phyloP scores from a whole-genome alignment of 2,888 invertebrate species.

The Chrysolina haemoptera region DNA sequence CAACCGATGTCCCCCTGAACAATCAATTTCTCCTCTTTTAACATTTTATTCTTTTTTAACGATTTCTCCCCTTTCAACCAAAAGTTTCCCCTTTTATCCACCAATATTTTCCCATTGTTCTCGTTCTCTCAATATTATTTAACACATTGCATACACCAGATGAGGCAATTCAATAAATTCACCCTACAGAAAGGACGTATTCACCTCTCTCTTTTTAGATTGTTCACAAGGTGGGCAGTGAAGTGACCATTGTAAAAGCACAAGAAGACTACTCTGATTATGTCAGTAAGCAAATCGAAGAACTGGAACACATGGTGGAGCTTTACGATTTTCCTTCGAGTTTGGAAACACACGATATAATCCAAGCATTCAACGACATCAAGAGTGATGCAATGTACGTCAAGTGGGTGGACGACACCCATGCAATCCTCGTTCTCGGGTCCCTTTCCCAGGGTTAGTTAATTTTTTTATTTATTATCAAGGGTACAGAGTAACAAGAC shows the following conservation, averaged over 20 bases:
- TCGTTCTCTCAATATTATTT: too few relatives aligned
- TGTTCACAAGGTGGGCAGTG: slow-evolving; percentile 61
- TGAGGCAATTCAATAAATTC: not conserved
- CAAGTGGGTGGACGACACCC: slow-evolving; percentile 69
- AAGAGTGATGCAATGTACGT: slow-evolving; percentile 67
- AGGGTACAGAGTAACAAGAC: too few relatives aligned
- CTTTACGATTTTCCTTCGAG: slow-evolving; percentile 66
- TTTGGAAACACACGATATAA: slow-evolving; percentile 67
- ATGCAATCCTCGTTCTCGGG: slow-evolving; percentile 66
- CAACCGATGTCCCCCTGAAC: too few relatives aligned
- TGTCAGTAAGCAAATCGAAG: slow-evolving; percentile 59
- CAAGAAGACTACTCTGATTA: slow-evolving; percentile 63
- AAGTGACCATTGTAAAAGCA: slow-evolving; percentile 62
- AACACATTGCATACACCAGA: not conserved
- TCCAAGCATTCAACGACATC: slow-evolving; percentile 65
- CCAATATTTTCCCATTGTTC: not conserved
- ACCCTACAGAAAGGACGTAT: slow-evolving; percentile 5
- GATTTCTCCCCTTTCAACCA: too few relatives aligned
- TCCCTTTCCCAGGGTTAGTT: slow-evolving; percentile 65
- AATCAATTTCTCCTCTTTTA: too few relatives aligned
- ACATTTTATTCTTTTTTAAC: too few relatives aligned
- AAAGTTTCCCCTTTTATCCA: too few relatives aligned
- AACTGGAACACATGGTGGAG: slow-evolving; percentile 68
- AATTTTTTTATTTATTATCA: too few relatives aligned
- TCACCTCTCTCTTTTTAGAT: slow-evolving; percentile 55